Conservation (phyloP, 1,140 invertebrate genomes). For the Zaprionus ghesquierei region DNA sequence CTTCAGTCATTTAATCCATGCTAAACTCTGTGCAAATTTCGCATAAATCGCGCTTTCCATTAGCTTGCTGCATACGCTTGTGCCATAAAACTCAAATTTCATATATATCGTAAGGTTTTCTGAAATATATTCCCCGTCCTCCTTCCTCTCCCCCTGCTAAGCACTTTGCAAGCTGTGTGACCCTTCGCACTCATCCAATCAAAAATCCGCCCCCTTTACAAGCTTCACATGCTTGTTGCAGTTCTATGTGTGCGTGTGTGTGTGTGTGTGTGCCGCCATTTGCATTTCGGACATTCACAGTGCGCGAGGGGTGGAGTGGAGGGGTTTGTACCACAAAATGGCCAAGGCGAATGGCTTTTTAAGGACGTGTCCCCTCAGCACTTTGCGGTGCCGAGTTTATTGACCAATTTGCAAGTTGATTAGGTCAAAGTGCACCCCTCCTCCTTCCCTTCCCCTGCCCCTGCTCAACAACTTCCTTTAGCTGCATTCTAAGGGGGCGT, state of each 20-base stretch:
- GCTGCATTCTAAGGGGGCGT: background rate
- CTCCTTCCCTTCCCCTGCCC: background rate
- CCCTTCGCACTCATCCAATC: background rate
- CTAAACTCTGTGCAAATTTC: background rate
- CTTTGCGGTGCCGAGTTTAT: conserved; percentile 47
- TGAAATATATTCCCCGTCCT: background rate
- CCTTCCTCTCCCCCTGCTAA: background rate
- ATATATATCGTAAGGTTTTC: background rate
- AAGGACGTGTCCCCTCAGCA: conserved; percentile 20
- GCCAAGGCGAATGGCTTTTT: conserved; percentile 43
- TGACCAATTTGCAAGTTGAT: conserved; percentile 74
- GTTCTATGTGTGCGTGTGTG: background rate
- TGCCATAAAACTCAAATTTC: background rate
- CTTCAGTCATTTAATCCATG: background rate
- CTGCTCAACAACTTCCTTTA: conserved; percentile 21
- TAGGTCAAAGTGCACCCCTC: conserved; percentile 34
- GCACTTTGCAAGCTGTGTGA: background rate
- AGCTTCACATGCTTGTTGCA: background rate
- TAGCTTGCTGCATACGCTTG: background rate
- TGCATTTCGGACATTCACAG: conserved; percentile 53
- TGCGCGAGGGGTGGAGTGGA: background rate
- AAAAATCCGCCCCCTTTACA: background rate
- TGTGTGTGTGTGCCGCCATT: conserved; percentile 24
- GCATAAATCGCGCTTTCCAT: background rate
- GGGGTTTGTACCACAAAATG: conserved; percentile 46